These are phyloP conservation scores for Drosophila demipolita DNA, from an alignment of 2,888 invertebrate genomes.

Conservation along the genomic window DNA sequence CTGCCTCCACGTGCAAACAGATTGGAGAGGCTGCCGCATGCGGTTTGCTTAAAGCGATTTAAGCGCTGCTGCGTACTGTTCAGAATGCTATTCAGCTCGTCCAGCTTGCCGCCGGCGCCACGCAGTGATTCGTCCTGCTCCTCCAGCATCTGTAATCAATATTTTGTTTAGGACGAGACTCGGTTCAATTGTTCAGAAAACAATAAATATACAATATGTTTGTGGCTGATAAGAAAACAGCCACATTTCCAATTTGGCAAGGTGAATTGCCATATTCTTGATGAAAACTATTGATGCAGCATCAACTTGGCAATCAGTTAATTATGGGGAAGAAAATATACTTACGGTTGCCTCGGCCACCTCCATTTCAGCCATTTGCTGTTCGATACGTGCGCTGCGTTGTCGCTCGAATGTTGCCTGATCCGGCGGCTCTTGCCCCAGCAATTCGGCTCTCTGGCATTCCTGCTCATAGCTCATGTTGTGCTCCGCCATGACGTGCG, in stretches of 20 bases:
- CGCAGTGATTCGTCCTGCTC: conserved; percentile 88
- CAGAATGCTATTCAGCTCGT: conserved; percentile 92
- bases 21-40: conserved; percentile 91
- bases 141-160: conserved; percentile 87
- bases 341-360: conserved; percentile 85
- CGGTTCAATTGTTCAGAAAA: not conserved
- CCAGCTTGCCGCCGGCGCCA: conserved; percentile 90
- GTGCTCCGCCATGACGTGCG: conserved; percentile 84
- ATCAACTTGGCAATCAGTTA: not conserved
- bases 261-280: not conserved
- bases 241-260: not conserved
- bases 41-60: conserved; percentile 90
- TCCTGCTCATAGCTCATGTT: conserved; percentile 89
- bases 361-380: conserved; percentile 85
- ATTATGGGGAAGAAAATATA: not conserved
- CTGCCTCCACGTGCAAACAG: conserved; percentile 85
- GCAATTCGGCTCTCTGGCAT: conserved; percentile 91
- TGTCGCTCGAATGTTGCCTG: conserved; percentile 88
- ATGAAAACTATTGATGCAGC: not conserved
- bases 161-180: not conserved
- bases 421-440: conserved; percentile 90
- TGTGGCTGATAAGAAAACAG: not conserved
- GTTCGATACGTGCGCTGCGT: conserved; percentile 84
- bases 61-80: conserved; percentile 94
- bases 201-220: not conserved